A percentile compares a stretch with the other conserved stretches of the same genome.
phyloP scores from a whole-genome alignment of 2,888 invertebrate species.

The Andrena dorsata region DNA sequence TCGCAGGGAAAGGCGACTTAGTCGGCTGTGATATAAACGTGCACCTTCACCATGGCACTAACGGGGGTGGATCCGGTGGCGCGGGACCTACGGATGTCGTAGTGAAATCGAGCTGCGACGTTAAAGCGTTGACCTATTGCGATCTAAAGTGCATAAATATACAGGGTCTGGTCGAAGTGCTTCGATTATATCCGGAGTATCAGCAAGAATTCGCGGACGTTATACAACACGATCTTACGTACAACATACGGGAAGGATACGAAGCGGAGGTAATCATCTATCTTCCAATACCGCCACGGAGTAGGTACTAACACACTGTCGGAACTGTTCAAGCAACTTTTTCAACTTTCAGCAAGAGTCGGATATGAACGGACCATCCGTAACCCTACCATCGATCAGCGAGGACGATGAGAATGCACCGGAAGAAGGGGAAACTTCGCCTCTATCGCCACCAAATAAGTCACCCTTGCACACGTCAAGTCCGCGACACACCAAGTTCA shows the following conservation, averaged over 20 bases:
- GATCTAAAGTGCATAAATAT: slow-evolving; percentile 97
- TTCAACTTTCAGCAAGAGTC: slow-evolving; percentile 87
- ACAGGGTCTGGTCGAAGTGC: slow-evolving; percentile 94
- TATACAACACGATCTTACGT: slow-evolving; percentile 97
- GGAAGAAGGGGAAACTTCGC: slow-evolving; percentile 90
- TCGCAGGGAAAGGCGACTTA: slow-evolving; percentile 96
- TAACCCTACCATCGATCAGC: slow-evolving; percentile 96
- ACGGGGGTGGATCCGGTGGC: slow-evolving; percentile 88
- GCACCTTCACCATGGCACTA: slow-evolving; percentile 89
- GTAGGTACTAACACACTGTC: background rate
- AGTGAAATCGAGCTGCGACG: slow-evolving; percentile 97
- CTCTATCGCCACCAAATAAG: slow-evolving; percentile 88
- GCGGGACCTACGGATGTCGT: slow-evolving; percentile 89
- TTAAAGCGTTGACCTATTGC: slow-evolving; percentile 97
- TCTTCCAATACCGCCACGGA: background rate
- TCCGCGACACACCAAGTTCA: slow-evolving; percentile 90
- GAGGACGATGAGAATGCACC: slow-evolving; percentile 96
- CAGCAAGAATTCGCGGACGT: slow-evolving; percentile 97
- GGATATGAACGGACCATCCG: slow-evolving; percentile 92
- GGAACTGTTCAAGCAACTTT: slow-evolving; percentile 88
- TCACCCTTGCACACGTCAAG: slow-evolving; percentile 87
- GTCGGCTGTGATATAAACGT: slow-evolving; percentile 96
- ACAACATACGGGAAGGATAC: slow-evolving; percentile 96
- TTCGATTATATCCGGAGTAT: slow-evolving; percentile 96
- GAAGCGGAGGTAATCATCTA: slow-evolving; percentile 90